Percentiles rank a stretch among this genome's conserved stretches.
These are phyloP conservation scores for Accipiter cooperii DNA, from an alignment of 2,113 vertebrate genomes.

Conservation along the genomic window DNA sequence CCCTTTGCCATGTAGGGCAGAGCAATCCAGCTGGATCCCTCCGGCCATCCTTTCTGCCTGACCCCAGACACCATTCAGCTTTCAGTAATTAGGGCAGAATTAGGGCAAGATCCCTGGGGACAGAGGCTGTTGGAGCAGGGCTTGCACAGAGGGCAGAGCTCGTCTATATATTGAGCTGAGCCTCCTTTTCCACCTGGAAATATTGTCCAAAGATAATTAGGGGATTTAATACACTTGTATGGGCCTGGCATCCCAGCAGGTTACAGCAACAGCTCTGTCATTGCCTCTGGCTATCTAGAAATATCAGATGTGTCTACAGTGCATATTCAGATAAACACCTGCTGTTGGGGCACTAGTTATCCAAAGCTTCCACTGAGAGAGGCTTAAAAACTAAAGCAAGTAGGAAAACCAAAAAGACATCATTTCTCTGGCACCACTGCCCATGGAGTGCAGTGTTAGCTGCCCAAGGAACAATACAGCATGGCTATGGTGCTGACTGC, in stretches of 20 bases:
- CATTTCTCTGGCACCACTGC: neutral
- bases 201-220: neutral
- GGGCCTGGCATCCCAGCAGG: neutral
- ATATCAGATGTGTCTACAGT: neutral
- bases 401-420: neutral
- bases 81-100: constrained; percentile 46
- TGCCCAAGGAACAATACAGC: rapidly evolving
- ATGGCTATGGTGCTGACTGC: neutral
- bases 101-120: constrained; percentile 18
- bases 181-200: constrained; percentile 8
- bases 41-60: neutral
- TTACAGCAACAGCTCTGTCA: neutral
- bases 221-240: neutral
- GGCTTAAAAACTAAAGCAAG: neutral
- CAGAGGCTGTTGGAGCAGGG: neutral
- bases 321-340: neutral
- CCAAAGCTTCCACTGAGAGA: neutral
- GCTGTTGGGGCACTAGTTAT: neutral
- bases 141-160: neutral
- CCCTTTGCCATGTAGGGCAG: constrained; percentile 36
- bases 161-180: neutral
- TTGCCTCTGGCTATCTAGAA: neutral
- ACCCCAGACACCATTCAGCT: neutral
- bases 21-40: constrained; percentile 12
- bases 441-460: neutral